Percentiles rank a stretch among this genome's conserved stretches.
phyloP scores from a whole-genome alignment of 2,888 invertebrate species.

The Caenorhabditis uteleia region DNA sequence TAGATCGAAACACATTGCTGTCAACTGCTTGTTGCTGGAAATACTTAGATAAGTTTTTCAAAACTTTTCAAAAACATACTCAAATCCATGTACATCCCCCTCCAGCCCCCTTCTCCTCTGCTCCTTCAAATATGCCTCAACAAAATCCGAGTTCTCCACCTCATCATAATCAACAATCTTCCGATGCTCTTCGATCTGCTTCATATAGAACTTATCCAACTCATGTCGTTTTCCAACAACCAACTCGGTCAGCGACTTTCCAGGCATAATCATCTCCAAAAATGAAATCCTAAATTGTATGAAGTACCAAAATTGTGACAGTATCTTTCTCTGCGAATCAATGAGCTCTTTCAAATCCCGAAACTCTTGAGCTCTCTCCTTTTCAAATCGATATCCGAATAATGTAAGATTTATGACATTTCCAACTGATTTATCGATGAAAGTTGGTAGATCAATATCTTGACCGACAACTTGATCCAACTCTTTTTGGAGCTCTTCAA shows the following conservation, averaged over 20 bases:
- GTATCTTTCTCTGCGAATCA: constrained; percentile 4
- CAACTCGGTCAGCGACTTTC: constrained; percentile 4
- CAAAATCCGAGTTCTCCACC: constrained; percentile 23
- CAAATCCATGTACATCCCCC: constrained; percentile 16
- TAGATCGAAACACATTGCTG: constrained; percentile 23
- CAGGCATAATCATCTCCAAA: constrained; percentile 8
- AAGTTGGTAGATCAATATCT: too few relatives aligned
- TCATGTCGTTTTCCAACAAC: neutral
- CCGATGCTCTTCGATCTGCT: constrained; percentile 32
- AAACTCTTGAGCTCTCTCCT: neutral
- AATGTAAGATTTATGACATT: constrained; percentile 37
- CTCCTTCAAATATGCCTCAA: constrained; percentile 34
- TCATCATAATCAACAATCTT: constrained; percentile 21
- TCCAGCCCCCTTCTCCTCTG: constrained; percentile 24
- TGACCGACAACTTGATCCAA: too few relatives aligned
- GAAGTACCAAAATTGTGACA: constrained; percentile 3
- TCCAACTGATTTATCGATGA: constrained; percentile 15
- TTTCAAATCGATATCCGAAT: constrained; percentile 38
- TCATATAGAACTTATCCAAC: constrained; percentile 17
- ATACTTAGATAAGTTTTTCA: neutral
- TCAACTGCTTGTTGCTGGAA: constrained; percentile 16
- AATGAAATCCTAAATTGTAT: constrained; percentile 6
- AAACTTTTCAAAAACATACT: neutral
- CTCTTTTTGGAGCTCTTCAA: too few relatives aligned
- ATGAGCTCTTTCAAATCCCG: constrained; percentile 8